Percentiles rank a stretch among this genome's conserved stretches.
Evolutionary conservation across 2,113 vertebrate genomes (phyloP).

Genomic region (Lichenostomus cassidix): DNA sequence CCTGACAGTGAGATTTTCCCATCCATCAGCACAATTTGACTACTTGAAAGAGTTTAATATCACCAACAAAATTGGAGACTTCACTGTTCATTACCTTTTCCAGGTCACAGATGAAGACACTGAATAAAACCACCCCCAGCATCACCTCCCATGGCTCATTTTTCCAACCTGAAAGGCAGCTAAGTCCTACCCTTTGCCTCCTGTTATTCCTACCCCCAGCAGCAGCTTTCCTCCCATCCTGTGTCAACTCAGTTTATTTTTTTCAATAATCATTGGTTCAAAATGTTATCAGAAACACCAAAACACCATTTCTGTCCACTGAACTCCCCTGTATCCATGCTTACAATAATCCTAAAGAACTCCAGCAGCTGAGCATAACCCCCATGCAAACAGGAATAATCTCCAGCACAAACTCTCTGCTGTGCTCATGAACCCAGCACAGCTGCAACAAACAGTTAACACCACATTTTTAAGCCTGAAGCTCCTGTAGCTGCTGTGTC

Average conservation of each 20-base stretch:
- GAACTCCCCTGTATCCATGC: not conserved
- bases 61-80: not conserved
- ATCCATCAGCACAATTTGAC: slow-evolving; percentile 21
- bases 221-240: not conserved
- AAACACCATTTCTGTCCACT: not conserved
- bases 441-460: not conserved
- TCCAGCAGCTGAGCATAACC: not conserved
- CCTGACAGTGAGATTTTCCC: not conserved
- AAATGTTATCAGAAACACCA: not conserved
- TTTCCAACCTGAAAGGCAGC: not conserved
- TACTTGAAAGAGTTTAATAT: not conserved
- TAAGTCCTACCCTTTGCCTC: not conserved
- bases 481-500: not conserved
- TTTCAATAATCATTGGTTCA: not conserved
- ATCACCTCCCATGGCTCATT: not conserved
- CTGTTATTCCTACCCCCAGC: not conserved
- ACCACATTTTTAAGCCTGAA: not conserved
- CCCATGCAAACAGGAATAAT: not conserved
- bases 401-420: not conserved
- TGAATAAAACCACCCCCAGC: not conserved
- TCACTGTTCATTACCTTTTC: slow-evolving; percentile 20
- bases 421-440: not conserved
- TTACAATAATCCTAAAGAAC: not conserved
- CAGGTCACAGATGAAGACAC: not conserved
- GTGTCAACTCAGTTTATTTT: not conserved